phyloP scores from a whole-genome alignment of 2,888 invertebrate genomes.

The Apocheima hispidaria region DNA sequence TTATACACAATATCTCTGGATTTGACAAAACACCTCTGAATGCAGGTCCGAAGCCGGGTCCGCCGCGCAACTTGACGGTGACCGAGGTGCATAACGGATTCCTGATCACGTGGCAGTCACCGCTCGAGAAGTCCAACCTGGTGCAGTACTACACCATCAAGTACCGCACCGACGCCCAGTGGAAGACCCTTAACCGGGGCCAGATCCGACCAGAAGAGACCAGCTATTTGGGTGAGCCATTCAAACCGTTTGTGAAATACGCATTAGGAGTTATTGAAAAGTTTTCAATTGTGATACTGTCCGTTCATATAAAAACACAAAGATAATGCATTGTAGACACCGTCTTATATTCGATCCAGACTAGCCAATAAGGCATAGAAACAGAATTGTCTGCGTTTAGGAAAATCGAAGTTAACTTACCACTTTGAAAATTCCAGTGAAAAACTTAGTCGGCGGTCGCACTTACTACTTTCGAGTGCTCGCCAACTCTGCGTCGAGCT shows the following conservation, averaged over 20 bases:
- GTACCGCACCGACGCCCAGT: slow-evolving; percentile 95
- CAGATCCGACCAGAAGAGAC: slow-evolving; percentile 96
- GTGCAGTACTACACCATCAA: slow-evolving; percentile 96
- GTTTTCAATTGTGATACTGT: too few relatives aligned
- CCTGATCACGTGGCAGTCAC: slow-evolving; percentile 95
- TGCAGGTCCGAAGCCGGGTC: slow-evolving; percentile 95
- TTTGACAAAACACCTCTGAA: too few relatives aligned
- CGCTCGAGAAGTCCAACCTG: slow-evolving; percentile 91
- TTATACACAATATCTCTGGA: too few relatives aligned
- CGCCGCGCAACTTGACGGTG: slow-evolving; percentile 96
- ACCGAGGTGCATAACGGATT: slow-evolving; percentile 96
- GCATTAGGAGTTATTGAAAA: too few relatives aligned
- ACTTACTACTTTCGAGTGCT: slow-evolving; percentile 97
- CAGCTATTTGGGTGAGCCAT: slow-evolving; percentile 90
- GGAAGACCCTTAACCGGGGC: slow-evolving; percentile 95
- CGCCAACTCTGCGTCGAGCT: slow-evolving; percentile 94
- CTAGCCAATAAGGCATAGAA: background rate
- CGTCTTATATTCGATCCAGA: too few relatives aligned
- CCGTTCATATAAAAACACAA: too few relatives aligned
- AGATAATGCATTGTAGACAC: too few relatives aligned
- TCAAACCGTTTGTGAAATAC: background rate
- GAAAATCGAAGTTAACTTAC: background rate
- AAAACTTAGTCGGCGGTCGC: slow-evolving; percentile 95
- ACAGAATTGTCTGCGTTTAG: background rate
- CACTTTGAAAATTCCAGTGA: slow-evolving; percentile 87